Percentiles rank a stretch among this genome's conserved stretches.
These are phyloP conservation scores for Hydrochoerus hydrochaeris DNA, from an alignment of 2,113 vertebrate species.

Conservation along the genomic window DNA sequence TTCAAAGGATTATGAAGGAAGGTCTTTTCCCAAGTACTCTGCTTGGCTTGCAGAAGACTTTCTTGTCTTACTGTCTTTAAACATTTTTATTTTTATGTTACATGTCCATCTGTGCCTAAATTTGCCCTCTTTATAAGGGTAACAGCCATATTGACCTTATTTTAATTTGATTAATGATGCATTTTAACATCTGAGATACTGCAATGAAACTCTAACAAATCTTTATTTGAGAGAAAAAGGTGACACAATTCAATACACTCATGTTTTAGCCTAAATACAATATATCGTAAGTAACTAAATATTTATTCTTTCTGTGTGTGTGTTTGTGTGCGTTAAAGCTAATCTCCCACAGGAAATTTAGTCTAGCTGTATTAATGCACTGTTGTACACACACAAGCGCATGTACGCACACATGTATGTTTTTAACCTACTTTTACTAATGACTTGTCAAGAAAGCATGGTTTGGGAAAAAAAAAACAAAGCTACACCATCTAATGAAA, in stretches of 20 bases:
- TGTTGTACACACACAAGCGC: fast-evolving
- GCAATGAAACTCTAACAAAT: not conserved
- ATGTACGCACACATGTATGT: not conserved
- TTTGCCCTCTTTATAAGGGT: not conserved
- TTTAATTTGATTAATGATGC: not conserved
- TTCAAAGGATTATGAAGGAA: too few relatives aligned
- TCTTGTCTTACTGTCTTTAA: not conserved
- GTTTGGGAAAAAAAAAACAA: constrained; percentile 14
- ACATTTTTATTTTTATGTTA: not conserved
- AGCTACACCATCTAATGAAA: not conserved
- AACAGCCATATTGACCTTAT: not conserved
- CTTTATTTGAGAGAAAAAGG: not conserved
- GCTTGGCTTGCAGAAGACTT: not conserved
- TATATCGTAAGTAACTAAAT: not conserved
- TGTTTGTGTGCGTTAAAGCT: not conserved
- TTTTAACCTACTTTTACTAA: not conserved
- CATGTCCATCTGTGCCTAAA: not conserved
- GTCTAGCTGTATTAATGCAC: not conserved
- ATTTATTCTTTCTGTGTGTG: not conserved
- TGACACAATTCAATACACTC: not conserved
- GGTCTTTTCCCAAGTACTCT: not conserved
- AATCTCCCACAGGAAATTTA: not conserved
- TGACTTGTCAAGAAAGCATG: not conserved
- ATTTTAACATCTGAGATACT: not conserved
- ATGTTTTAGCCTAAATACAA: not conserved